phyloP scores from a whole-genome alignment of 2,888 invertebrate species.

The Rotaria macrura region DNA sequence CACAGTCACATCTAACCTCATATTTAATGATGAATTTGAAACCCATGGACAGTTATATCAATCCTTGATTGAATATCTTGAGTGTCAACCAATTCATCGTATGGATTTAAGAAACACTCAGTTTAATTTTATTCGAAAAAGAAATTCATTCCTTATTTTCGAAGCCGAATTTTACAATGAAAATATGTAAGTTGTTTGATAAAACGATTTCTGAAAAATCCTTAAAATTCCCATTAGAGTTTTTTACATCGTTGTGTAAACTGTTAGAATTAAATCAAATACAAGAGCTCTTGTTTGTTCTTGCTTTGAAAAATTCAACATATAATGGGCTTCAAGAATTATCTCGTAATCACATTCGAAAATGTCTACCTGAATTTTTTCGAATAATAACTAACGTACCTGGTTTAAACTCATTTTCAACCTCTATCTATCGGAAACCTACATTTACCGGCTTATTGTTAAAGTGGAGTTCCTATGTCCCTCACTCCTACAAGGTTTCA shows the following conservation, averaged over 20 bases:
- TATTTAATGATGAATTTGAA: no score
- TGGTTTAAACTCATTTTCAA: no score
- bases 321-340: constrained; percentile 64
- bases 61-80: constrained; percentile 77
- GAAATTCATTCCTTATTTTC: constrained; percentile 68
- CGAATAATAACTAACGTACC: constrained; percentile 38
- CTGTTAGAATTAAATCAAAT: constrained; percentile 73
- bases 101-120: constrained; percentile 46
- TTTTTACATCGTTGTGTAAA: constrained; percentile 72
- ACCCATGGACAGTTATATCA: no score
- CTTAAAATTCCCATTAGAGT: constrained; percentile 63
- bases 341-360: constrained; percentile 68
- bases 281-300: constrained; percentile 78
- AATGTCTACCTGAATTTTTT: constrained; percentile 70
- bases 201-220: constrained; percentile 68
- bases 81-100: constrained; percentile 54
- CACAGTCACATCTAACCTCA: no score
- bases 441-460: no score
- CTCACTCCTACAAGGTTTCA: no score
- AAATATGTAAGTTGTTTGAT: constrained; percentile 76
- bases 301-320: constrained; percentile 70
- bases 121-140: constrained; percentile 66
- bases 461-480: no score
- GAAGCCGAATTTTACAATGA: constrained; percentile 74
- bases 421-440: no score